Conservation (phyloP, 2,797 vertebrate species). For the Lepus oiostolus region DNA sequence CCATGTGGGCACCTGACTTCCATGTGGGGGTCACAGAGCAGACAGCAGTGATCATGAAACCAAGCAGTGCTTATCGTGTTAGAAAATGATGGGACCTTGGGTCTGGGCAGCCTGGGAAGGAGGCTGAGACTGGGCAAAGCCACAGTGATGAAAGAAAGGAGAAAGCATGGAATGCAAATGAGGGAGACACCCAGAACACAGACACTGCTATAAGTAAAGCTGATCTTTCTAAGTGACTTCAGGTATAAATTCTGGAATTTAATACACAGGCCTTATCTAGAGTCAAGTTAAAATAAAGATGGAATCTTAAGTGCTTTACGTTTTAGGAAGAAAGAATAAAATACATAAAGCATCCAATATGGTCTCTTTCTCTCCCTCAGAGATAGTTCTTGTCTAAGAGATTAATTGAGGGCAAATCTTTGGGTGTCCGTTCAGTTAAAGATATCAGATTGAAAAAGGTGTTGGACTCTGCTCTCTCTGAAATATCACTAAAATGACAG, state of each 20-base stretch:
- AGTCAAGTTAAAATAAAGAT: not conserved
- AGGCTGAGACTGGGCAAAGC: not conserved
- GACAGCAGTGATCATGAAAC: not conserved
- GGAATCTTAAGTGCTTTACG: not conserved
- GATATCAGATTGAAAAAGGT: not conserved
- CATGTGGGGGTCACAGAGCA: accelerated
- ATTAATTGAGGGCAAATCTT: not conserved
- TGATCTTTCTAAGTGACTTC: not conserved
- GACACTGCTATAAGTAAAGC: not conserved
- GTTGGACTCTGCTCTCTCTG: not conserved
- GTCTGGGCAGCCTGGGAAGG: no score
- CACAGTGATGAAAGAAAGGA: not conserved
- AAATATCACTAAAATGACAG: not conserved
- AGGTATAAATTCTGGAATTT: not conserved
- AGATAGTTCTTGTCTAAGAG: not conserved
- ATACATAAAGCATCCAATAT: not conserved
- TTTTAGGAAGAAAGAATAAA: not conserved
- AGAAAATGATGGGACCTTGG: not conserved
- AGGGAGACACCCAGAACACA: not conserved
- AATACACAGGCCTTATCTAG: not conserved
- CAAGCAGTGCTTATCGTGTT: not conserved
- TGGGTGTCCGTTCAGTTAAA: not conserved
- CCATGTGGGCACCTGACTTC: not conserved
- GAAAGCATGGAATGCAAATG: not conserved
- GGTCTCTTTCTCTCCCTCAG: not conserved